phyloP scores from a whole-genome alignment of 2,888 invertebrate species.

The Melipona bicolor region DNA sequence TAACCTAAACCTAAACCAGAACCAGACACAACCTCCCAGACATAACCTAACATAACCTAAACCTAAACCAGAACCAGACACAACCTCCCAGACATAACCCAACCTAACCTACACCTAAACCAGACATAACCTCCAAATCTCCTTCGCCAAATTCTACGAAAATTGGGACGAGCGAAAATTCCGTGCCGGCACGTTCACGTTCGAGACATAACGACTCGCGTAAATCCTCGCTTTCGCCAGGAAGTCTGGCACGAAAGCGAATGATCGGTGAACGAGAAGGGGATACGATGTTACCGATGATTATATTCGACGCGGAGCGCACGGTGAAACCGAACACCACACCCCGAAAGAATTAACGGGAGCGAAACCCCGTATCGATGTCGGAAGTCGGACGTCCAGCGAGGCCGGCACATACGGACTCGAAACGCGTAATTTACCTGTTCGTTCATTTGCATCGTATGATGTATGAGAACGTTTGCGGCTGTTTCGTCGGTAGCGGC shows the following conservation, averaged over 20 bases:
- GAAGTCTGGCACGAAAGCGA: neutral
- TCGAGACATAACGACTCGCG: neutral
- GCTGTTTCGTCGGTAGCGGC: conserved; percentile 35
- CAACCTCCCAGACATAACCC: no score
- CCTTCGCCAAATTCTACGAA: neutral
- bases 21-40: no score
- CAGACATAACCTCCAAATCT: neutral
- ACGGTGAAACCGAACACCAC: neutral
- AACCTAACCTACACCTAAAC: no score
- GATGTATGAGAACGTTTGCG: conserved; percentile 43
- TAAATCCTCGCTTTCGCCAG: neutral
- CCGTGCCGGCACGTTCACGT: neutral
- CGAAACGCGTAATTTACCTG: conserved; percentile 43
- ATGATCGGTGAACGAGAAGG: conserved; percentile 1
- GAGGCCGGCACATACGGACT: conserved; percentile 6
- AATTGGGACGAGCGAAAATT: neutral
- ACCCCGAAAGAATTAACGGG: conserved; percentile 1
- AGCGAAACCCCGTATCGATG: conserved; percentile 1
- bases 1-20: no score
- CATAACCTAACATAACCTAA: no score
- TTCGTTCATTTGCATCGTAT: conserved; percentile 51
- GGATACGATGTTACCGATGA: neutral
- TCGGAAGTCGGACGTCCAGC: conserved; percentile 17
- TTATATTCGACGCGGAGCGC: neutral
- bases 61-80: no score